Base-by-base conservation (phyloP, 2,113 vertebrate species). In the Cyanoderma ruficeps region DNA sequence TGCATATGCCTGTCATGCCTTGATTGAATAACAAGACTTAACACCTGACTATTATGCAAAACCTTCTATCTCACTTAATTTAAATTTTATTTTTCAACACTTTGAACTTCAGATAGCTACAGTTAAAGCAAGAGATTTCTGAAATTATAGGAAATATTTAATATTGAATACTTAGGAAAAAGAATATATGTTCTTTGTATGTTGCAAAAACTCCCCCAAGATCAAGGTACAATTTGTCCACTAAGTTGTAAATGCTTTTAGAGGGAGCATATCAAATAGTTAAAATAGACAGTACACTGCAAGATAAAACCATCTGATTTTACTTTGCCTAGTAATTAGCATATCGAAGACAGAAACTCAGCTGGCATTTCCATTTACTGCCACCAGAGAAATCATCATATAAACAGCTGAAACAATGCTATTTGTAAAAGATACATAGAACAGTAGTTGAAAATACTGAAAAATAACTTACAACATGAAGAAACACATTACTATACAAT, bases 1-100 rank as follows among this genome's bases (percentile, higher is more conserved):
- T 91, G 79, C 64, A 81, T 78, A 68, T 30, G 37, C n/a, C 41
- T 84, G 52, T 44, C 64, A 78, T 75, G 42, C 22, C 44, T 52
- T 68, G 64, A 94, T 79, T 84, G 85, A 94, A 92, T 75, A 90
- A 81, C 2, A 3, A 87, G 93, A 94, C 18, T 41, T 64, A 86
- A 83, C 63, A 65, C 37, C 55, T 88, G 24, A 86, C 35, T 37
- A 88, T 50, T 84, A 37, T 65, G 68, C 76, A 77, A 90, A 94
- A 33, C 50, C 15, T 46, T 63, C 47, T 52, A 7, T 68, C 33
- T 57, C 60, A 74, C 28, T 46, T 47, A 44, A 78, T 83, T 47
- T 71, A 81, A 90, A 75, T 84, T 78, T 68, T 84, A 56, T 83
- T 87, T 76, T 83, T 75, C 60, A 75, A 30, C 7, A 46, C 18